These are phyloP conservation scores for Lasioglossum lativentre DNA, from an alignment of 2,888 invertebrate species.

Conservation along the genomic window DNA sequence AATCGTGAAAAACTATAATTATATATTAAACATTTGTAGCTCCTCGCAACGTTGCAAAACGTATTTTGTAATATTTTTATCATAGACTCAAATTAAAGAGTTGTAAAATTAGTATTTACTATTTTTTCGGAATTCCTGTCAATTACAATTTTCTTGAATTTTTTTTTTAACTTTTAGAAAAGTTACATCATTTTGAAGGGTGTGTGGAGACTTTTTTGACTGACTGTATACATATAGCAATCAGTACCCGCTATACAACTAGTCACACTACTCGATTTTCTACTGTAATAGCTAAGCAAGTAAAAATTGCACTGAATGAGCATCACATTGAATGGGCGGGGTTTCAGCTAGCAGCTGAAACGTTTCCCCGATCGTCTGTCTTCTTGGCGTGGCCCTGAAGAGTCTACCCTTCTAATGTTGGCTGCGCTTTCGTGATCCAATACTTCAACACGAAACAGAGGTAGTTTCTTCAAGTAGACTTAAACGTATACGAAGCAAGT, in stretches of 20 bases:
- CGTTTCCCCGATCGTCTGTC: slow-evolving; percentile 6
- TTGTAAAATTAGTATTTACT: too few relatives aligned
- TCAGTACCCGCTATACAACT: background rate
- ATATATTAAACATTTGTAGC: too few relatives aligned
- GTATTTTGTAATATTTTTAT: too few relatives aligned
- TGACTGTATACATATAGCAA: background rate
- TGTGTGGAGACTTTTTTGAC: background rate
- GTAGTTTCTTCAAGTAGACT: background rate
- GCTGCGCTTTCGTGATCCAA: background rate
- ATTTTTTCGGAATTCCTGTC: too few relatives aligned
- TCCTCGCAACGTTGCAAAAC: too few relatives aligned
- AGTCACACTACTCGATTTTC: background rate
- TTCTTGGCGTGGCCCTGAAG: background rate
- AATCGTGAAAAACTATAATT: too few relatives aligned
- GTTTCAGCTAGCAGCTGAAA: background rate
- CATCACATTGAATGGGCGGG: background rate
- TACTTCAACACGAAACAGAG: background rate
- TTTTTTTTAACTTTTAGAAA: background rate
- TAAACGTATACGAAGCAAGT: background rate
- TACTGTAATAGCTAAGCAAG: background rate
- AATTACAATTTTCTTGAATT: too few relatives aligned
- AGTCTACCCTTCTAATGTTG: slow-evolving; percentile 5
- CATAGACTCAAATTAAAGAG: too few relatives aligned
- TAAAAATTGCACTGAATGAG: background rate
- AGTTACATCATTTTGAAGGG: background rate